phyloP scores from a whole-genome alignment of 1,140 invertebrate species.

The Brachionus asplanchnoidis region DNA sequence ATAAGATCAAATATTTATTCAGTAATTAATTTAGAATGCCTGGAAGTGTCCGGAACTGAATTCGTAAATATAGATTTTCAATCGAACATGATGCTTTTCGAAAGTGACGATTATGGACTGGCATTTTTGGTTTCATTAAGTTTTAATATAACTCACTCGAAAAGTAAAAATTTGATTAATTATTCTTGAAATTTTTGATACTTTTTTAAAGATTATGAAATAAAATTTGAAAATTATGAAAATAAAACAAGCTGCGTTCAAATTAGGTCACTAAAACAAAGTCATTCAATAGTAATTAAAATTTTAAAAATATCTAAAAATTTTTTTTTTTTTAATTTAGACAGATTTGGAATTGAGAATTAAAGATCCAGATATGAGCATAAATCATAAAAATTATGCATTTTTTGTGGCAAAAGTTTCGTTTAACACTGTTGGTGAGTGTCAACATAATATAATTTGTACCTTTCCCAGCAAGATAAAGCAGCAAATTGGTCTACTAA shows the following conservation, averaged over 20 bases:
- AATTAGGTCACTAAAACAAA: neutral
- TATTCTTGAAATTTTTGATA: neutral
- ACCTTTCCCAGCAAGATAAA: neutral
- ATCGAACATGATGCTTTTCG: neutral
- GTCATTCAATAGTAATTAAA: neutral
- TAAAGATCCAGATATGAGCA: neutral
- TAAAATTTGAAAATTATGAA: neutral
- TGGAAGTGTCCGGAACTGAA: neutral
- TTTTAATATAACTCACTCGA: neutral
- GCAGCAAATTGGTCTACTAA: neutral
- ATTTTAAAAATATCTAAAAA: neutral
- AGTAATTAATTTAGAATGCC: neutral
- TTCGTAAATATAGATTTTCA: neutral
- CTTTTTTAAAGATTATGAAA: neutral
- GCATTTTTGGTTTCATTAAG: neutral
- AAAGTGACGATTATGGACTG: neutral
- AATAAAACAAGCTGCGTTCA: neutral
- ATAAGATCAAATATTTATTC: neutral
- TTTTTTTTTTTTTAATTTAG: neutral
- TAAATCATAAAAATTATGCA: neutral
- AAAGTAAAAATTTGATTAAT: neutral
- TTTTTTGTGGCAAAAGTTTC: neutral
- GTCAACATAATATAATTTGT: neutral
- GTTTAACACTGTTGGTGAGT: neutral
- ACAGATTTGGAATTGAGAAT: neutral